These are phyloP conservation scores for Corythornis leucogaster DNA, from an alignment of 2,797 vertebrate genomes.

Conservation along the genomic window DNA sequence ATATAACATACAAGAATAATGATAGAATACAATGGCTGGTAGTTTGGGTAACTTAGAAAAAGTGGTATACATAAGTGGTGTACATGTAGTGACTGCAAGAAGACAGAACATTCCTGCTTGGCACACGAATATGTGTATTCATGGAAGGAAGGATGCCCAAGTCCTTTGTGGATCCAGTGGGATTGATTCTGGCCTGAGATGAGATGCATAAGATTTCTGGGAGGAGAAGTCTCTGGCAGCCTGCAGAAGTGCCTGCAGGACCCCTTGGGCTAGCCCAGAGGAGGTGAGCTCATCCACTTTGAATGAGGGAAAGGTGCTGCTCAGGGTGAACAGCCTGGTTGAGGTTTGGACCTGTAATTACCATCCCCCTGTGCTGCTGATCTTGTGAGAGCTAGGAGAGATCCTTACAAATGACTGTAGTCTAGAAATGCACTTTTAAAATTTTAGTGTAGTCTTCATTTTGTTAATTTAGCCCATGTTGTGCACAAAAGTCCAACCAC, in stretches of 20 bases:
- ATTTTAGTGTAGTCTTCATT: neutral
- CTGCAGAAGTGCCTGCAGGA: neutral
- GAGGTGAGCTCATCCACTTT: neutral
- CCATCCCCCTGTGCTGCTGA: neutral
- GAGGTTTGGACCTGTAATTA: neutral
- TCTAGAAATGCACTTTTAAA: neutral
- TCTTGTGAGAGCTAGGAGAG: neutral
- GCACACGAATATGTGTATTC: neutral
- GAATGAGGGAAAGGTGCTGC: neutral
- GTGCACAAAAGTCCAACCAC: neutral
- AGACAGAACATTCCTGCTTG: neutral
- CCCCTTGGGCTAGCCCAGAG: accelerated
- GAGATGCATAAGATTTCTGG: accelerated
- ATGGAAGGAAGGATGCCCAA: neutral
- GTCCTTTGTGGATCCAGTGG: accelerated
- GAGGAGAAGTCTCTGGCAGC: neutral
- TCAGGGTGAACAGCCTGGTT: neutral
- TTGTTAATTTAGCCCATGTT: neutral
- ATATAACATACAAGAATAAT: neutral
- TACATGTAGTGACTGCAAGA: neutral
- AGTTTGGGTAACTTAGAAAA: neutral
- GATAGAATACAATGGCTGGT: neutral
- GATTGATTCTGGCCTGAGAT: neutral
- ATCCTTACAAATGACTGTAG: neutral
- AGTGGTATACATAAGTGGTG: neutral